Evolutionary conservation across 1,140 invertebrate species (phyloP).

Genomic region (Marisa cornuarietis): DNA sequence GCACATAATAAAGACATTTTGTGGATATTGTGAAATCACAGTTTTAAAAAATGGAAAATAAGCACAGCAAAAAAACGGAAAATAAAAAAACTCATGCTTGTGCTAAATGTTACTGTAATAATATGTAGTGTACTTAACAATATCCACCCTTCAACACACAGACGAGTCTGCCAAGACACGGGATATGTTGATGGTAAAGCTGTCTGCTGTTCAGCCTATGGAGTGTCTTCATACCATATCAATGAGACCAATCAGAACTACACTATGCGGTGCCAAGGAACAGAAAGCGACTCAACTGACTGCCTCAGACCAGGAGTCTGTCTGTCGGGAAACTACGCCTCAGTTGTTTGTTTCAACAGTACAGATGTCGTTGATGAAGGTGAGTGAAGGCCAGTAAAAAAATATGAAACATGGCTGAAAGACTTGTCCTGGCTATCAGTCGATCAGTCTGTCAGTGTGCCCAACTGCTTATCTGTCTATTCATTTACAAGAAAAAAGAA

Average conservation of each 20-base stretch:
- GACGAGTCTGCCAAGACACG: conserved; percentile 41
- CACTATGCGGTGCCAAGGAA: conserved; percentile 39
- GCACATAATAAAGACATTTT: too few species aligned
- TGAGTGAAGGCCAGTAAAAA: background rate
- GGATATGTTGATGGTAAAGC: conserved; percentile 44
- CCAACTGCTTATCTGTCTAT: too few species aligned
- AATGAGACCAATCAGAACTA: conserved; percentile 30
- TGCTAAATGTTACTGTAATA: too few species aligned
- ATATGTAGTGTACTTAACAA: too few species aligned
- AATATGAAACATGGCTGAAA: too few species aligned
- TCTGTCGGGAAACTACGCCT: conserved; percentile 38
- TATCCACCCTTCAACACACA: background rate
- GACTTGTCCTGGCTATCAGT: too few species aligned
- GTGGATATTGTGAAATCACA: too few species aligned
- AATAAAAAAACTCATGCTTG: too few species aligned
- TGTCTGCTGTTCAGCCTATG: conserved; percentile 46
- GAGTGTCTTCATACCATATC: conserved; percentile 5
- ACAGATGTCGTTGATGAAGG: conserved; percentile 12
- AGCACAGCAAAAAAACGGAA: background rate
- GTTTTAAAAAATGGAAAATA: background rate
- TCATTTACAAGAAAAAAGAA: too few species aligned
- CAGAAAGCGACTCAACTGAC: conserved; percentile 31
- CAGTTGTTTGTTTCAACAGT: conserved; percentile 42
- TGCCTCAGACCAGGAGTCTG: conserved; percentile 37
- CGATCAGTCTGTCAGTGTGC: too few species aligned